Conservation (phyloP, 2,797 vertebrate species). For the Mionectes olivaceus region DNA sequence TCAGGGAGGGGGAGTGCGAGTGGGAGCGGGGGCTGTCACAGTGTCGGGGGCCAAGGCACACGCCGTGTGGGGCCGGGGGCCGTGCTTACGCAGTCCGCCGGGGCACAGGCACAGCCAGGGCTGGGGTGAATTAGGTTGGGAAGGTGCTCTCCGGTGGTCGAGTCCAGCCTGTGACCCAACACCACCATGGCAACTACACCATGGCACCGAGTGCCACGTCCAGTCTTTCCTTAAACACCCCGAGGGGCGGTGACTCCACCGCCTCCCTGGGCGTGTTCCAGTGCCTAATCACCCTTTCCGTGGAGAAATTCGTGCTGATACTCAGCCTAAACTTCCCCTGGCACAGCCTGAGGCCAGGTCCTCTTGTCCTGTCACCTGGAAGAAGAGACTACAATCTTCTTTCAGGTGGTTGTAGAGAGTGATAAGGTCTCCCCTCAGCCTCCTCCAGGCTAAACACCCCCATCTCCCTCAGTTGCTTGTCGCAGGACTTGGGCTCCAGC, state of each 20-base stretch:
- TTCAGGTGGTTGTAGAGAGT: too few relatives aligned
- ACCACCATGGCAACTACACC: rapidly evolving
- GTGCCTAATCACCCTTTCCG: rapidly evolving
- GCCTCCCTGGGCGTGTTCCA: too few relatives aligned
- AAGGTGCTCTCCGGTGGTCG: too few relatives aligned
- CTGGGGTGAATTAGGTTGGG: neutral
- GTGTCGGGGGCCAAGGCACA: too few relatives aligned
- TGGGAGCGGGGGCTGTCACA: too few relatives aligned
- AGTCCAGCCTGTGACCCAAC: rapidly evolving
- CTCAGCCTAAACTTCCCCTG: neutral
- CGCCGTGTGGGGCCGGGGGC: too few relatives aligned
- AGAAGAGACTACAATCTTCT: neutral
- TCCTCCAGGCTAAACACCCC: neutral
- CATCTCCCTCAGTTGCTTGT: neutral
- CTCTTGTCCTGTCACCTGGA: too few relatives aligned
- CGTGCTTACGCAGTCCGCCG: too few relatives aligned
- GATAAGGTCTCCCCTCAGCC: too few relatives aligned
- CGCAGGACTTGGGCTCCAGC: too few relatives aligned
- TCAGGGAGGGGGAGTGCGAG: neutral
- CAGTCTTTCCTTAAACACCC: too few relatives aligned
- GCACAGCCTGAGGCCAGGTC: rapidly evolving
- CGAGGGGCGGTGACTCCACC: neutral
- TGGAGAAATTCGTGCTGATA: neutral
- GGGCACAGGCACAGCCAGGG: neutral
- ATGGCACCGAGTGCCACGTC: rapidly evolving